A percentile compares a stretch with the other conserved stretches of the same genome.
These are phyloP conservation scores for Onychomys arenicola DNA, from an alignment of 2,797 vertebrate species.

Conservation along the genomic window DNA sequence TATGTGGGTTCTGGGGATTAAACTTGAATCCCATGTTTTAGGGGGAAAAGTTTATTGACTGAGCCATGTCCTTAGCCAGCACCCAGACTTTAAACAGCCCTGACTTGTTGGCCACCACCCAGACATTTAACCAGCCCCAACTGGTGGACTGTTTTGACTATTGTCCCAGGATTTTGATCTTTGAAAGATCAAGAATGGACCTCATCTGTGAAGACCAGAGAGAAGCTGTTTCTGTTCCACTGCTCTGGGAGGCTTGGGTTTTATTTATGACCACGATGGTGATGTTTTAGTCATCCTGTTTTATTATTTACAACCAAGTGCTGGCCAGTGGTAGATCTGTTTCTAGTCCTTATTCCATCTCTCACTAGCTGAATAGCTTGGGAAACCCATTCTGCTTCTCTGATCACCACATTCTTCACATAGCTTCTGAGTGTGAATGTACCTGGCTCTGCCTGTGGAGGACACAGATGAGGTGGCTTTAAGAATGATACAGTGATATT, in stretches of 20 bases:
- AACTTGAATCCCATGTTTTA: not conserved
- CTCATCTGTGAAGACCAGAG: not conserved
- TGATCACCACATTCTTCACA: conserved; percentile 46
- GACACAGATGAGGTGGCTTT: conserved; percentile 36
- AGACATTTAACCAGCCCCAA: not conserved
- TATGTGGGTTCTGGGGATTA: not conserved
- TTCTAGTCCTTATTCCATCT: conserved; percentile 62
- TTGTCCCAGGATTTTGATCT: not conserved
- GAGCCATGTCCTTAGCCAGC: not conserved
- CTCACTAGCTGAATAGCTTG: conserved; percentile 42
- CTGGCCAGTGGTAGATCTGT: not conserved
- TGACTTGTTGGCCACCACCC: too few species aligned
- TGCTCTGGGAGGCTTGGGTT: conserved; percentile 10
- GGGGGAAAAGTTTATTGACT: not conserved
- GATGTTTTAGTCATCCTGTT: conserved; percentile 43
- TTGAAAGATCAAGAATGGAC: not conserved
- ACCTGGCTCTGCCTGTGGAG: conserved; percentile 30
- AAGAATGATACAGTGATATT: conserved; percentile 47
- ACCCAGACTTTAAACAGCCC: not conserved
- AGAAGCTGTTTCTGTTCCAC: conserved; percentile 14
- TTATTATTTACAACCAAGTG: conserved; percentile 52
- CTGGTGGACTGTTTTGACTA: not conserved
- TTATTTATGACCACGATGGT: conserved; percentile 53
- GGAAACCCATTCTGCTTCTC: conserved; percentile 60
- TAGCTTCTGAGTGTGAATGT: not conserved